phyloP scores from a whole-genome alignment of 2,113 vertebrate species.

The Actinemys pallida region DNA sequence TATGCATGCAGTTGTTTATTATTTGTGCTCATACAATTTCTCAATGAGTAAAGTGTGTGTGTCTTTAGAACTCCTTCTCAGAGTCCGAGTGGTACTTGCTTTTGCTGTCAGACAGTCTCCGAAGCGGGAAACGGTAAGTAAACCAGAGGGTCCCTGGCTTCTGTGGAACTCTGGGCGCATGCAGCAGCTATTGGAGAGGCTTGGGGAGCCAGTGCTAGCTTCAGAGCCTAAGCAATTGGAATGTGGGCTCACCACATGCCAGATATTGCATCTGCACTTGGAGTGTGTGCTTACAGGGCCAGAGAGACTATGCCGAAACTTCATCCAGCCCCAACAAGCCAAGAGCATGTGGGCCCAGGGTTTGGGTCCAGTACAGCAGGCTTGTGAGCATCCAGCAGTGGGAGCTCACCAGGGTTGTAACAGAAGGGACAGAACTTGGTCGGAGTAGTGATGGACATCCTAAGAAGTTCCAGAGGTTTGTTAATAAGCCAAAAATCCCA shows the following conservation, averaged over 20 bases:
- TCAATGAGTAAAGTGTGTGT: background rate
- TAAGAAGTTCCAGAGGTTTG: background rate
- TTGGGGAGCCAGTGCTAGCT: background rate
- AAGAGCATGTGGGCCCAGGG: background rate
- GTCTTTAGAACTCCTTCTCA: background rate
- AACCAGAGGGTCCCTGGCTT: too few species aligned
- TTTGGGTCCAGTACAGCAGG: background rate
- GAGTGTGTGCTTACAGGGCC: background rate
- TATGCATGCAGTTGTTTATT: background rate
- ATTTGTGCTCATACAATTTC: background rate
- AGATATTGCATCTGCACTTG: background rate
- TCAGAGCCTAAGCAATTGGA: background rate
- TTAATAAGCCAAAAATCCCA: background rate
- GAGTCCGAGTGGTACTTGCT: background rate
- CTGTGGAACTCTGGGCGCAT: background rate
- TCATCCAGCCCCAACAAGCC: background rate
- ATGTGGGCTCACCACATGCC: background rate
- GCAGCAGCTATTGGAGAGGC: background rate
- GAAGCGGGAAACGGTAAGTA: background rate
- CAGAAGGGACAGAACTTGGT: background rate
- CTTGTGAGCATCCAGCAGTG: background rate
- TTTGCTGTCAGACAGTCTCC: background rate
- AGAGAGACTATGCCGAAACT: background rate
- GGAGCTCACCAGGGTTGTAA: background rate
- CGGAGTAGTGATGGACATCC: background rate